Percentiles rank a stretch among this genome's conserved stretches.
phyloP scores from a whole-genome alignment of 2,888 invertebrate species.

The Eupithecia subumbrata region DNA sequence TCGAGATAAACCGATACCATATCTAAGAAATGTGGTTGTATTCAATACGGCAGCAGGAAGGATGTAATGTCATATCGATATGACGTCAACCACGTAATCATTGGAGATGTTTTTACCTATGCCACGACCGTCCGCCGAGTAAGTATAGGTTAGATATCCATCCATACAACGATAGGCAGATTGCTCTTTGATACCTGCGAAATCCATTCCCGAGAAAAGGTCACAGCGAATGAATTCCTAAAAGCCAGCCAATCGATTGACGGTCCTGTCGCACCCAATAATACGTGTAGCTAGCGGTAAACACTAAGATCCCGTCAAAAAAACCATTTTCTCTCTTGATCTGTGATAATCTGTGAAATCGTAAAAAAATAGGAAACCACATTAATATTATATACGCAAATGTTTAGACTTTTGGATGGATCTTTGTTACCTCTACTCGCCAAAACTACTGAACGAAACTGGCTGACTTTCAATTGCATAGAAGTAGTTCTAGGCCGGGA shows the following conservation, averaged over 20 bases:
- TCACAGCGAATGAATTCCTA: not conserved
- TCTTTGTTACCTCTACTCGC: too few species aligned
- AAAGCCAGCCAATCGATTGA: not conserved
- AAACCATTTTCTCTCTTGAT: not conserved
- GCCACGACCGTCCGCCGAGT: not conserved
- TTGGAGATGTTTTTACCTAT: not conserved
- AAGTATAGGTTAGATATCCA: not conserved
- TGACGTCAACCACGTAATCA: conserved; percentile 15
- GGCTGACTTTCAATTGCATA: too few species aligned
- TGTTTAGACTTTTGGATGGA: too few species aligned
- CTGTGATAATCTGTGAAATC: not conserved
- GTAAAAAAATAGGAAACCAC: too few species aligned
- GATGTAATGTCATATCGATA: conserved; percentile 20
- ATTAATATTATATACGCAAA: too few species aligned
- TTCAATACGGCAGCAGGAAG: conserved; percentile 15
- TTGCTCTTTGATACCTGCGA: conserved; percentile 5
- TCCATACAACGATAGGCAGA: not conserved
- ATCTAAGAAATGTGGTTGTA: conserved; percentile 10
- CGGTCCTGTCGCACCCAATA: not conserved
- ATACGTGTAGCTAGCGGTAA: not conserved
- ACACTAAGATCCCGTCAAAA: not conserved
- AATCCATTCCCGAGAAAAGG: not conserved
- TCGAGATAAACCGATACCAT: not conserved
- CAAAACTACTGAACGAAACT: too few species aligned
- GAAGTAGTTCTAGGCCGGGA: too few species aligned